Percentiles rank a stretch among this genome's conserved stretches.
Evolutionary conservation across 2,888 invertebrate genomes (phyloP).

Genomic region (Parnassius apollo): DNA sequence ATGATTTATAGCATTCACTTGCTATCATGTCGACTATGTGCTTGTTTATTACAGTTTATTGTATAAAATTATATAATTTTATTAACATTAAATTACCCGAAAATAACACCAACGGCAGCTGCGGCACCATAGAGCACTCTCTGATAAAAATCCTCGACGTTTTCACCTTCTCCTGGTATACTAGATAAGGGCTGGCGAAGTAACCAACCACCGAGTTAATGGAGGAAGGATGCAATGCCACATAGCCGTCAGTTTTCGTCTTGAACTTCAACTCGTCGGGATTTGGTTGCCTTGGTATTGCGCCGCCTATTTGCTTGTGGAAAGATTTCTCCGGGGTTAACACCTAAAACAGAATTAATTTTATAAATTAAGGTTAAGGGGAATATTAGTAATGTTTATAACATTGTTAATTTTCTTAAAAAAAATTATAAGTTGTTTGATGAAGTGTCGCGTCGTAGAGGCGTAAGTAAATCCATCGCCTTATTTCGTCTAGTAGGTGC

Average conservation of each 20-base stretch:
- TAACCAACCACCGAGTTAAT: slow-evolving; percentile 84
- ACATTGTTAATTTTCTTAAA: too few species aligned
- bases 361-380: too few species aligned
- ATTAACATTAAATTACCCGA: slow-evolving; percentile 55
- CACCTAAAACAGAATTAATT: slow-evolving; percentile 55
- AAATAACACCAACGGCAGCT: slow-evolving; percentile 86
- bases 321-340: slow-evolving; percentile 90
- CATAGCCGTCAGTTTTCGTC: slow-evolving; percentile 87
- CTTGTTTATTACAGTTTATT: too few species aligned
- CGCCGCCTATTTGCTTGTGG: slow-evolving; percentile 86
- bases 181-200: slow-evolving; percentile 88
- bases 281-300: slow-evolving; percentile 86
- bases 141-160: slow-evolving; percentile 89
- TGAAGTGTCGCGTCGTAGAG: too few species aligned
- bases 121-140: slow-evolving; percentile 90
- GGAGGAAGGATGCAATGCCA: slow-evolving; percentile 88
- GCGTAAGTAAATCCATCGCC: too few species aligned
- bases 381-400: too few species aligned
- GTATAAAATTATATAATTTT: too few species aligned
- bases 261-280: slow-evolving; percentile 87
- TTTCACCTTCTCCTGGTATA: slow-evolving; percentile 91
- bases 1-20: too few species aligned
- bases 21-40: too few species aligned
- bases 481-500: too few species aligned
- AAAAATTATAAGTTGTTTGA: too few species aligned